Base-by-base conservation (phyloP, 1,140 invertebrate genomes). In the Piezodorus guildinii region DNA sequence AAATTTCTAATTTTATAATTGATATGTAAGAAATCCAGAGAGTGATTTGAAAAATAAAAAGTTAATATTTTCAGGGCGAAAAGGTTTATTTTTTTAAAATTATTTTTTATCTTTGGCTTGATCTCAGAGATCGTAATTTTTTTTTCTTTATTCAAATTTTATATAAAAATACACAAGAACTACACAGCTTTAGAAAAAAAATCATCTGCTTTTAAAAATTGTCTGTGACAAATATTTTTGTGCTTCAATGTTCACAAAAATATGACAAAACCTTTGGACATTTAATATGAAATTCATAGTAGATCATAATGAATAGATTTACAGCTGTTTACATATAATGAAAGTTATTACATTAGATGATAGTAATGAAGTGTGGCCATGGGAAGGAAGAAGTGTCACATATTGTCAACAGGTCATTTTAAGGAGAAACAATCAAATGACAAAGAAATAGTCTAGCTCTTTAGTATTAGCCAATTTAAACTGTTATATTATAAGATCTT, bases 111-210 rank as follows among this genome's bases (percentile, higher is more conserved):
- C 63, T 65, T 65, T 65, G 63, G 63, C 63, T 58, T 65, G 52
- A 65, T 65, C 63, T 65, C 44, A 60, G 63, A 65, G 63, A 65
- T 65, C 63, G 60, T 46, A 58, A 43, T 60, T 58, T 58, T 56
- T 56, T 56, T 56, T 56, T 25, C 27, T 62, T 51, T 49, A 59
- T 43, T 58, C 51, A 39, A 39, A 51, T 65, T 65, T 54, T 54
- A 21, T 65, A 65, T 60, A 65, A 65, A 64, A 64, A 64, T 64
- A 64, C 63, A 64, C 52, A 56, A 59, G 63, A 25, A 23, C 46
- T 56, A 56, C 52, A 3, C 52, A 56, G 52, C 52, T 56, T 56
- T 56, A 16, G 23, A 23, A 23, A 23, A 23, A 23, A 23, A 23
- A n/a, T n/a, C n/a, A n/a, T 19, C 19, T 49, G n/a, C 15, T 6